These are phyloP conservation scores for Ophthalmolycus amberensis DNA, from an alignment of 2,113 vertebrate genomes.

Conservation along the genomic window DNA sequence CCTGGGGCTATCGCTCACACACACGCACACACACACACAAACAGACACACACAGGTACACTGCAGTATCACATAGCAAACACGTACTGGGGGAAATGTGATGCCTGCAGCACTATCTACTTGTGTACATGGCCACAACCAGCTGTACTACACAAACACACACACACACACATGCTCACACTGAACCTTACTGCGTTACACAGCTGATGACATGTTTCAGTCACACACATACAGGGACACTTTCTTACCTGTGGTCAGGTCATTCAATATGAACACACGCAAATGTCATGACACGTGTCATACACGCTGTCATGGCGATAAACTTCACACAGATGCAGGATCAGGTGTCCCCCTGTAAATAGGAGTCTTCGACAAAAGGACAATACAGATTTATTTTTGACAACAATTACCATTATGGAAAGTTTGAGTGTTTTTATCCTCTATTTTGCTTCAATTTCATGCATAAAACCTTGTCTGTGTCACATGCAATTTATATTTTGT, in stretches of 20 bases:
- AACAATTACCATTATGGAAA: not conserved
- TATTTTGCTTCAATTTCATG: not conserved
- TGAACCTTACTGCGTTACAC: slow-evolving; percentile 45
- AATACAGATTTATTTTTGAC: not conserved
- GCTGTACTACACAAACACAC: slow-evolving; percentile 51
- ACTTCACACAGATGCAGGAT: slow-evolving; percentile 28
- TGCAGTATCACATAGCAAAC: slow-evolving; percentile 70
- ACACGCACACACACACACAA: slow-evolving; percentile 10
- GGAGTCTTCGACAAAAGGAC: slow-evolving; percentile 9
- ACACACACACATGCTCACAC: slow-evolving; percentile 34
- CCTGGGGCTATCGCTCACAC: slow-evolving; percentile 74
- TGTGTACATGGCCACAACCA: slow-evolving; percentile 65
- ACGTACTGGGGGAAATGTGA: slow-evolving; percentile 66
- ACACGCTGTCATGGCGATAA: not conserved
- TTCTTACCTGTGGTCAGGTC: slow-evolving; percentile 43
- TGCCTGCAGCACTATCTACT: slow-evolving; percentile 47
- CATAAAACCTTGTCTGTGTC: not conserved
- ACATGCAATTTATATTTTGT: not conserved
- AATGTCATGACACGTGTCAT: slow-evolving; percentile 46
- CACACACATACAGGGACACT: slow-evolving; percentile 52
- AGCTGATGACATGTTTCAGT: slow-evolving; percentile 59
- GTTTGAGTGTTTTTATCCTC: not conserved
- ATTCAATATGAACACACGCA: slow-evolving; percentile 46
- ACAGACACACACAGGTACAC: slow-evolving; percentile 51
- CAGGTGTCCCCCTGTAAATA: slow-evolving; percentile 29